Evolutionary conservation across 2,797 vertebrate species (phyloP).

Genomic region (Oreochromis mossambicus): DNA sequence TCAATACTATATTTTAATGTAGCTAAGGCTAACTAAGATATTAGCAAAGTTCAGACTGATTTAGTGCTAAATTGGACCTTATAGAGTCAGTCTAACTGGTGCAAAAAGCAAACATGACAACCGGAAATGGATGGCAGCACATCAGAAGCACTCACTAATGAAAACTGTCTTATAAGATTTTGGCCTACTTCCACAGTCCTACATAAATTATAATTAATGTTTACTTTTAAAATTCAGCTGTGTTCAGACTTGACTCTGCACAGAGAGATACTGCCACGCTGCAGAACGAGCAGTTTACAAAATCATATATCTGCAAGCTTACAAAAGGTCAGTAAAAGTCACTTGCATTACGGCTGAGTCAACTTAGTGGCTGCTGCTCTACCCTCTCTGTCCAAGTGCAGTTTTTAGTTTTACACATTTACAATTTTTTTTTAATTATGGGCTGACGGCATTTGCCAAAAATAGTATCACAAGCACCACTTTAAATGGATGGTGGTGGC

Average conservation of each 20-base stretch:
- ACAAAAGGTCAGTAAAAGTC: constrained; percentile 60
- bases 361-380: not conserved
- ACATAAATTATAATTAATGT: not conserved
- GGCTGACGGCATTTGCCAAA: constrained; percentile 29
- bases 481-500: not conserved
- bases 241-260: not conserved
- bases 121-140: not conserved
- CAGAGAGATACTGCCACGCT: constrained; percentile 15
- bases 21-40: not conserved
- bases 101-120: not conserved
- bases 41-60: not conserved
- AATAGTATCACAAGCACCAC: constrained; percentile 25
- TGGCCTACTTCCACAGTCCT: not conserved
- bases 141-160: not conserved
- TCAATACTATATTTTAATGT: not conserved
- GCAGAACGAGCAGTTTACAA: constrained; percentile 51
- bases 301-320: constrained; percentile 56
- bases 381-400: not conserved
- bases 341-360: constrained; percentile 27
- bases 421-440: constrained; percentile 15
- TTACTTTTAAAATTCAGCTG: not conserved
- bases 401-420: constrained; percentile 16
- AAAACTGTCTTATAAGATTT: not conserved
- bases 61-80: not conserved
- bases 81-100: not conserved